A percentile compares a stretch with the other conserved stretches of the same genome.
Conservation (phyloP, 2,113 vertebrate genomes). For the Psephotus haematonotus region DNA sequence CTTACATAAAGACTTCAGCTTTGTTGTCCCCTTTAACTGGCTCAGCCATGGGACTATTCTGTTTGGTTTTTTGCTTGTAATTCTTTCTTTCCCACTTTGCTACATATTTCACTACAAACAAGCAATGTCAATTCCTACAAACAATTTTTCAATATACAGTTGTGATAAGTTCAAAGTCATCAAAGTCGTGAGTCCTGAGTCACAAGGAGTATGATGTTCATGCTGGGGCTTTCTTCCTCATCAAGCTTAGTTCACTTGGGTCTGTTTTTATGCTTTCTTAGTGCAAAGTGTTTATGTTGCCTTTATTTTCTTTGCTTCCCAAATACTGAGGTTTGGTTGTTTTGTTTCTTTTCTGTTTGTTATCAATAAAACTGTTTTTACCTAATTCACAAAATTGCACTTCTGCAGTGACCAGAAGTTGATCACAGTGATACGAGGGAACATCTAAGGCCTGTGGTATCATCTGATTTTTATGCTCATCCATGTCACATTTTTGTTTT, state of each 20-base stretch:
- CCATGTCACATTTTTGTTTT: neutral
- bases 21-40: neutral
- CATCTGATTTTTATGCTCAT: neutral
- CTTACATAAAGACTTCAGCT: neutral
- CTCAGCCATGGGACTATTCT: neutral
- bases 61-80: neutral
- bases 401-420: neutral
- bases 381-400: neutral
- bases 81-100: neutral
- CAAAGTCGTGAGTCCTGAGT: neutral
- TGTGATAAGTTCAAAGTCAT: neutral
- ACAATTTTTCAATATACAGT: neutral
- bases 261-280: neutral
- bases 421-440: neutral
- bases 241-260: neutral
- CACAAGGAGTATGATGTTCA: neutral
- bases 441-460: neutral
- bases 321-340: neutral
- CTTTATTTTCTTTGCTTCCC: neutral
- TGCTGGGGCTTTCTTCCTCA: rapidly evolving
- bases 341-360: neutral
- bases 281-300: neutral
- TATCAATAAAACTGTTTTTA: neutral
- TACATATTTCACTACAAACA: neutral
- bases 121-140: neutral